Base-by-base conservation (phyloP, 1,140 invertebrate species). In the Drosophila grimshawi region DNA sequence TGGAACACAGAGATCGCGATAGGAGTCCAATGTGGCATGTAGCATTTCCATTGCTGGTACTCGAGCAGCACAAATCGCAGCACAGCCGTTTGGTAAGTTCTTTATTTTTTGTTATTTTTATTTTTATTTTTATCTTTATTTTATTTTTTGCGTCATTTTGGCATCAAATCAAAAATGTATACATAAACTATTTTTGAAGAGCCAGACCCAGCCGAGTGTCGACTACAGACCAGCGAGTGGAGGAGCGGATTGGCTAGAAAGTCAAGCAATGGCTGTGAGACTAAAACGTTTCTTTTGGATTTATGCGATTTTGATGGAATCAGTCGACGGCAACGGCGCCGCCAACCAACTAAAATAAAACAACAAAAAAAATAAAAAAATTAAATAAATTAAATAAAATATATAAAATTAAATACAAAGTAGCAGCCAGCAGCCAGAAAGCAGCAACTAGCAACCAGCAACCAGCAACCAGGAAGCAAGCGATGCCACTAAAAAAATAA, bases 241-340 rank as follows among this genome's bases (percentile, higher is more conserved):
- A 45, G 45, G 53, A 30, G 10, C 32, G 71, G 59, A 51, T 46
- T 61, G 59, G 56, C 56, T 62, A 51, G 55, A 78, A 75, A 43
- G 10, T 43, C 39, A 43, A n/a, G 52, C 69, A 78, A 62, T 46
- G 82, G 57, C 83, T 69, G 81, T 19, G 75, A 76, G 79, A 88
- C 82, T 81, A 82, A 86, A 86, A 73, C 83, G 83, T 82, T 88
- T 86, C 66, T 78, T 82, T 88, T 88, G 83, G 83, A 86, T 86
- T 86, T 88, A 86, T 86, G 85, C 70, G 83, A 88, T 86, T 86
- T 86, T 86, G 80, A 86, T 86, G 83, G 83, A 86, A 88, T 89
- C 83, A 83, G 76, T 86, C 35, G 76, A 51, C 61, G 72, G 78
- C 80, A 66, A 66, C 64, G 69, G 73, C 75, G 78, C 69, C 64